Conservation (phyloP, 2,113 vertebrate species). For the Hypomesus transpacificus region DNA sequence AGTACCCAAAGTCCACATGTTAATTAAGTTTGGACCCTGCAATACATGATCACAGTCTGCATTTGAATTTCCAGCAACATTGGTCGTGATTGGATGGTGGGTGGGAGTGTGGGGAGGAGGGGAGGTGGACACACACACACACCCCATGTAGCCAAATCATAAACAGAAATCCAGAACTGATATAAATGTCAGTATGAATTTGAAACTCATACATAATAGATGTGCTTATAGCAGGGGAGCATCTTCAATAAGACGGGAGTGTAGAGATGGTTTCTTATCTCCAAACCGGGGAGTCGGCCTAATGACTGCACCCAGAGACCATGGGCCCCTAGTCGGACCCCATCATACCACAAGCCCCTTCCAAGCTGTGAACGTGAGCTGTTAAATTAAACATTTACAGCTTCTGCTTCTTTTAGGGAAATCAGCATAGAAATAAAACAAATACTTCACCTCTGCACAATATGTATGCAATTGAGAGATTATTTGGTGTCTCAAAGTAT, state of each 20-base stretch:
- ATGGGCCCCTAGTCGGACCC: constrained; percentile 30
- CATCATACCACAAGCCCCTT: constrained; percentile 11
- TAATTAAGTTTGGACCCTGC: too few species aligned
- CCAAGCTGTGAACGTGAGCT: constrained; percentile 44
- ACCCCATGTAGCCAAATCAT: constrained; percentile 34
- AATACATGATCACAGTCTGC: too few species aligned
- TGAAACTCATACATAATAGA: constrained; percentile 69
- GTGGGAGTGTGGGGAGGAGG: too few species aligned
- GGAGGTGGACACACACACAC: neutral
- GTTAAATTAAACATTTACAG: constrained; percentile 62
- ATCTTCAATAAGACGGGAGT: constrained; percentile 62
- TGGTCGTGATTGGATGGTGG: too few species aligned
- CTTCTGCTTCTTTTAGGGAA: constrained; percentile 50
- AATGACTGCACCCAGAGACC: constrained; percentile 67
- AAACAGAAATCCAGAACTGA: constrained; percentile 51
- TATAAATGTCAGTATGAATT: constrained; percentile 67
- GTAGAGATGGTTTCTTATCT: constrained; percentile 55
- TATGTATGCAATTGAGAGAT: constrained; percentile 36
- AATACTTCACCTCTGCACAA: neutral
- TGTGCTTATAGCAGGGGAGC: constrained; percentile 54
- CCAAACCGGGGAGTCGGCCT: constrained; percentile 52
- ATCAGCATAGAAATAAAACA: constrained; percentile 55
- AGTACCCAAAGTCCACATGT: too few species aligned
- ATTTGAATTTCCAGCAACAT: too few species aligned
- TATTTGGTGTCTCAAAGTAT: constrained; percentile 1